Base-by-base conservation (phyloP, 2,888 invertebrate species). In the Calameuta idolon region DNA sequence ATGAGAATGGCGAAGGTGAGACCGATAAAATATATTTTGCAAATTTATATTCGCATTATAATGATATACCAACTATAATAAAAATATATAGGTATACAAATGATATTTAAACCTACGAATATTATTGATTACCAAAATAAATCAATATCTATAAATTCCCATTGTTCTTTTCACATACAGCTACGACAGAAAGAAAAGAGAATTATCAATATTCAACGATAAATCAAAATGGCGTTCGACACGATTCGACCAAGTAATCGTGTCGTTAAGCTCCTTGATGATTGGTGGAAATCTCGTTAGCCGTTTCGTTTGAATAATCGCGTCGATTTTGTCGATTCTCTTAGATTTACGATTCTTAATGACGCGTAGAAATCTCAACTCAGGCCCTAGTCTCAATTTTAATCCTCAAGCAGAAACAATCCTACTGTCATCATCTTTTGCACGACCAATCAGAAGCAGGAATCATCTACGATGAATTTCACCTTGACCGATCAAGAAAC, bases 221-320 rank as follows among this genome's bases (percentile, higher is more conserved):
- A 55, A 55, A 55, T 15, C 2, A 23, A 55, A 55, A 55, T 55
- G 55, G 55, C 55, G 55, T 23, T 55, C 9, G 5, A 23, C 55
- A 55, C 55, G 55, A 55, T 55, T 55, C 23, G 1, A 23, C 55
- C 55, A 5, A 55, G 55, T 23, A 55, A 55, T 55, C 55, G 55
- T 15, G 5, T 55, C 55, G 55, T 55, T 55, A 55, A 55, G 55
- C 55, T 9, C 9, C 2, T 55, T 9, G 2, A 23, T 90, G 90
- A 90, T 90, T 89, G 90, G 84, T 86, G 88, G 85, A 85, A 90
- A 90, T 90, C 90, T 89, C 86, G 90, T 90, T 90, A 90, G 86
- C 85, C 88, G 86, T 89, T 88, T 88, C 90, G 89, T 90, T 90
- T 90, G 90, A 90, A 90, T 89, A 90, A 90, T 90, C 89, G 87